Evolutionary conservation across 2,888 invertebrate genomes (phyloP).

Genomic region (Hemaris fuciformis): DNA sequence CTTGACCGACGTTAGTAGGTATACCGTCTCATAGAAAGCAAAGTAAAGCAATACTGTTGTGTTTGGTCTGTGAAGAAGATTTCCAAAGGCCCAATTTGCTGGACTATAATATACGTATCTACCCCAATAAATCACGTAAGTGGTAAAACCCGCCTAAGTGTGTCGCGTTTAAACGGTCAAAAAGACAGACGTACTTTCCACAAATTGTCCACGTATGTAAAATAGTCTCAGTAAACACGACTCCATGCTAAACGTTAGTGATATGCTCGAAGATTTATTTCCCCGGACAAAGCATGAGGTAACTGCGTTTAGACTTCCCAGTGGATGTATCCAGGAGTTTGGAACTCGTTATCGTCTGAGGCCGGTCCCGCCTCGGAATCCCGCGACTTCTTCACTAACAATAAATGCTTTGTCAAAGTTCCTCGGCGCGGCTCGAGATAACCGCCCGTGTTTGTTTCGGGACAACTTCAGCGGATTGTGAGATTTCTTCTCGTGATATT

Average conservation of each 20-base stretch:
- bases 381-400: conserved; percentile 58
- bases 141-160: no score
- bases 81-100: no score
- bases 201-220: neutral
- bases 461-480: conserved; percentile 36
- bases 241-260: neutral
- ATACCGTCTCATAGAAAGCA: no score
- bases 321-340: conserved; percentile 36
- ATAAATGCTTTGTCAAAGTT: conserved; percentile 76
- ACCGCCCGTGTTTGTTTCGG: conserved; percentile 59
- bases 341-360: conserved; percentile 65
- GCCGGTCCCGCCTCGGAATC: conserved; percentile 39
- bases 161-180: no score
- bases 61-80: no score
- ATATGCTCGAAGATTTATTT: conserved; percentile 21
- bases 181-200: no score
- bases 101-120: no score
- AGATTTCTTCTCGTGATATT: conserved; percentile 39
- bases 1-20: no score
- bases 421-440: conserved; percentile 50
- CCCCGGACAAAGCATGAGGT: conserved; percentile 25
- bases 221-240: neutral
- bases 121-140: no score
- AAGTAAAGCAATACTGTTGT: no score
- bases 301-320: conserved; percentile 12